These are phyloP conservation scores for Vanacampus margaritifer DNA, from an alignment of 2,113 vertebrate genomes.

Conservation along the genomic window DNA sequence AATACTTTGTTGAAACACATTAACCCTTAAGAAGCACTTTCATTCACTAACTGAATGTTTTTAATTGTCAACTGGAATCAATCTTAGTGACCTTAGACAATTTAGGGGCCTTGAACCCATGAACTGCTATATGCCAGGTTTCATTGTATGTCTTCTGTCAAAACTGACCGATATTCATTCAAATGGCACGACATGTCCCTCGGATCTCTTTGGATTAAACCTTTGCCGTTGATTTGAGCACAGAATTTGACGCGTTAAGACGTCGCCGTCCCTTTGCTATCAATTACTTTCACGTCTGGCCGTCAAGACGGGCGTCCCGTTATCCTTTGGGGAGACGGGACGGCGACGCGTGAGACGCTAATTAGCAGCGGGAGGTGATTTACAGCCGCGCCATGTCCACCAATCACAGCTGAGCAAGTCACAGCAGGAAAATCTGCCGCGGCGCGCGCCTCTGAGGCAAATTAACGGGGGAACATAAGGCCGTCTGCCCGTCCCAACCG, in stretches of 20 bases:
- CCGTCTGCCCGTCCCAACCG: too few species aligned
- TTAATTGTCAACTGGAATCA: too few species aligned
- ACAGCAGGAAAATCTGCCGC: conserved; percentile 5
- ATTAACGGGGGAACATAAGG: background rate
- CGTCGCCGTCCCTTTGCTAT: conserved; percentile 45
- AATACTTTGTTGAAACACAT: background rate
- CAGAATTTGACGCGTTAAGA: background rate
- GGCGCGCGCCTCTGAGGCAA: background rate
- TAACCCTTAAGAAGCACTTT: background rate
- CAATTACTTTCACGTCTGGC: conserved; percentile 57
- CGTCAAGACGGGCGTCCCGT: conserved; percentile 6
- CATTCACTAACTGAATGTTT: background rate
- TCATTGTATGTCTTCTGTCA: background rate
- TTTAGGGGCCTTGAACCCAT: background rate
- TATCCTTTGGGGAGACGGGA: conserved; percentile 38
- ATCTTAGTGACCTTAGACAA: too few species aligned
- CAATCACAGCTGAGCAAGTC: conserved; percentile 25
- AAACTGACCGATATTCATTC: background rate
- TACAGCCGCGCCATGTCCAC: conserved; percentile 20
- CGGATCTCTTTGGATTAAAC: background rate
- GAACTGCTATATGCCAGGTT: background rate
- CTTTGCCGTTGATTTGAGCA: background rate
- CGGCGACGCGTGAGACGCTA: conserved; percentile 41
- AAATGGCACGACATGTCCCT: background rate
- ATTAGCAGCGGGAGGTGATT: conserved; percentile 42